Conservation (phyloP, 1,140 invertebrate genomes). For the Calliopsis andreniformis region DNA sequence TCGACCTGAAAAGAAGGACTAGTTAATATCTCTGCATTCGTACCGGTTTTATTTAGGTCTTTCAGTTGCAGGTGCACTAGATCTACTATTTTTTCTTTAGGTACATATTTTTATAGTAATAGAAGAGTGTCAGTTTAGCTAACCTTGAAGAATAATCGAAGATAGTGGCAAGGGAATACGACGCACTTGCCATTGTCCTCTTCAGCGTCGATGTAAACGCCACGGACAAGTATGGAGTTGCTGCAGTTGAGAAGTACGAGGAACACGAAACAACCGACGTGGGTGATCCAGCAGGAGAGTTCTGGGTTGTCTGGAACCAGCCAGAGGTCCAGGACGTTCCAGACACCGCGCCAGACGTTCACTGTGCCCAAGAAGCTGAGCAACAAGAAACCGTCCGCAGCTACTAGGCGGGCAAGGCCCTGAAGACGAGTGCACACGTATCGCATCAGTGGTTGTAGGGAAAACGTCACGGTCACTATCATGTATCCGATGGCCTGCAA, state of each 20-base stretch:
- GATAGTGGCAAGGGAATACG: constrained; percentile 90
- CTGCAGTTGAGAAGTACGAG: constrained; percentile 91
- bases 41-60: too few species aligned
- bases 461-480: constrained; percentile 87
- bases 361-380: constrained; percentile 90
- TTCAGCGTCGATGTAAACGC: constrained; percentile 92
- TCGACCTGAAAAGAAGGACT: constrained; percentile 71
- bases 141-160: constrained; percentile 88
- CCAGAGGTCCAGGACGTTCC: constrained; percentile 90
- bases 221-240: constrained; percentile 91
- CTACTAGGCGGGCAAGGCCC: constrained; percentile 85
- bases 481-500: constrained; percentile 88
- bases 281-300: constrained; percentile 89
- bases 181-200: constrained; percentile 90
- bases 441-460: constrained; percentile 87
- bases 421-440: constrained; percentile 85
- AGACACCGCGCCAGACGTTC: constrained; percentile 93
- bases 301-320: constrained; percentile 88
- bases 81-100: neutral
- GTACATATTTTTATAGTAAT: neutral
- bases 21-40: neutral
- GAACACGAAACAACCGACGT: constrained; percentile 87
- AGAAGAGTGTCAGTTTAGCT: constrained; percentile 8
- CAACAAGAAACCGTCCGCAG: constrained; percentile 89
- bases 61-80: too few species aligned